Evolutionary conservation across 1,140 invertebrate species (phyloP).

Genomic region (Bombyx mandarina): DNA sequence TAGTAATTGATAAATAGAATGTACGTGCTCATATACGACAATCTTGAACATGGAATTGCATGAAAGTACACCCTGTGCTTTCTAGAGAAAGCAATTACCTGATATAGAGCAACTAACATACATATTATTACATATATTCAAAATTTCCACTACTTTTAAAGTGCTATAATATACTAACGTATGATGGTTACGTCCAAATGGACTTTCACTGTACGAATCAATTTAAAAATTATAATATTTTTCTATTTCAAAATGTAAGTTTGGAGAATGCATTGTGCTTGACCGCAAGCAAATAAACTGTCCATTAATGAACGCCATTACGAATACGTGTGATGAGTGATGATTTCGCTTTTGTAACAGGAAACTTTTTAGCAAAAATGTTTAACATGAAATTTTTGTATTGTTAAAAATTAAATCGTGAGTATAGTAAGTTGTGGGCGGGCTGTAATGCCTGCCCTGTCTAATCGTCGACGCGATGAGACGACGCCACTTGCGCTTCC

Average conservation of each 20-base stretch:
- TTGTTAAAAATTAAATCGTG: constrained; percentile 5
- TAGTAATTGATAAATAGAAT: neutral
- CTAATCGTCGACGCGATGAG: constrained; percentile 3
- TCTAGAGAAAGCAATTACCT: constrained; percentile 23
- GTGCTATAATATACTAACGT: neutral
- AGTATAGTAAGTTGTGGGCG: constrained; percentile 1
- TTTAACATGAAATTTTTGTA: neutral
- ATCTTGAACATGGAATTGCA: constrained; percentile 16
- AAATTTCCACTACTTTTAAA: too few species aligned
- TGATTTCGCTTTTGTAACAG: constrained; percentile 1
- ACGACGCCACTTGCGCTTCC: neutral
- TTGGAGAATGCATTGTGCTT: constrained; percentile 5
- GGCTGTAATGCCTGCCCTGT: neutral
- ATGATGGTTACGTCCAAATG: constrained; percentile 1
- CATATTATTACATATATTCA: too few species aligned
- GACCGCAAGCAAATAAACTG: constrained; percentile 6
- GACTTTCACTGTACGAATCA: constrained; percentile 6
- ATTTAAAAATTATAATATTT: constrained; percentile 6
- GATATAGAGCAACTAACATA: constrained; percentile 6
- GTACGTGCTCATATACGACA: constrained; percentile 10
- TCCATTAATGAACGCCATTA: constrained; percentile 4
- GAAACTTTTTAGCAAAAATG: constrained; percentile 4
- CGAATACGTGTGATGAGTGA: neutral
- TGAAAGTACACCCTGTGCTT: constrained; percentile 18
- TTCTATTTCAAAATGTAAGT: constrained; percentile 3